Evolutionary conservation across 64 coral and sea anemone species (phyloP), one percentile per base, ranked within the genome.

Genomic region (Porites lutea): DNA sequence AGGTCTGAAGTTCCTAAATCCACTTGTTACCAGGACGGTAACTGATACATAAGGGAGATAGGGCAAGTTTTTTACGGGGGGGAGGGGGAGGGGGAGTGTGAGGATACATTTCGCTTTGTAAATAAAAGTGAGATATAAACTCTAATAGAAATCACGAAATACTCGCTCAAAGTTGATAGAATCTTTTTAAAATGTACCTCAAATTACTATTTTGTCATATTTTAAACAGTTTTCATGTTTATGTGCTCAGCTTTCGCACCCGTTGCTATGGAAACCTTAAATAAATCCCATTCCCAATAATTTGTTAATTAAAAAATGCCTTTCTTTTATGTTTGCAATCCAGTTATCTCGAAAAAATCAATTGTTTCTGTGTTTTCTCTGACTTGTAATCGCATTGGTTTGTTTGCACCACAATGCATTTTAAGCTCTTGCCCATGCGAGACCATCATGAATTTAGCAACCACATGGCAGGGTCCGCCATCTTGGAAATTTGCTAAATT

Each of bases 261-360:
- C 59, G 2, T 68, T 68, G 22, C 65, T 20, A 68, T 68, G 65
- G 65, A 68, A 68, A 68, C 65, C 8, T 15, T 68, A 19, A 68
- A 68, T 68, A 68, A 68, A 68, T 68, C 65, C 65, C 65, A 68
- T 68, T 68, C 16, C 22, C 65, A 19, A 5, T 68, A 13, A 19
- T 68, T 19, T 20, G 5, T 68, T 19, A 37, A 68, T 68, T 68
- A 1, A 2, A 68, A n/a, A 68, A 68, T 68, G 65, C 65, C 22
- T 50, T 55, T 81, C 27, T 58, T 7, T 60, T 81, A 51, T 81
- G 51, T 37, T 81, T 58, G 53, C 51, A 58, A 52, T 50, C 51
- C 78, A 60, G 78, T 81, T 81, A 81, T 81, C 78, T 81, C 51
- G 50, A 81, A 81, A 81, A 81, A 81, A 81, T 58, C 48, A 81